Evolutionary conservation across 37 sponge, comb jelly and placozoan species (phyloP), one percentile per base, ranked within the genome.

Genomic region (Aplysina aerophoba): DNA sequence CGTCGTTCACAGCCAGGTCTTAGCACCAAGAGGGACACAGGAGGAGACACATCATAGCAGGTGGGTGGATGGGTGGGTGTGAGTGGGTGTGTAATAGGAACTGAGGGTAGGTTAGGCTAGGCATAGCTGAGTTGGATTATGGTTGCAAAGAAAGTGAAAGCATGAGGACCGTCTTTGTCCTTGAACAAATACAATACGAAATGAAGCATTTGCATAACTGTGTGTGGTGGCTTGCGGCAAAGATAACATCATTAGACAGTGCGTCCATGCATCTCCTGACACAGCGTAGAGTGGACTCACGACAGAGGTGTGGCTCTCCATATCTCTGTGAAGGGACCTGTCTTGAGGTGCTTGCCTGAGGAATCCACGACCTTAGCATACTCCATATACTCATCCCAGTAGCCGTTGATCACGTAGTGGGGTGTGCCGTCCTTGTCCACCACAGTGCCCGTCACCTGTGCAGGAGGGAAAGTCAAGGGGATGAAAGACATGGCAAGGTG

Each of bases 381-480:
- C 39, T 90, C 86, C 55, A 96, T 83, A 55, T 65, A 73, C 56
- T 89, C 90, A 63, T 99, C 99, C 99, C 99, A 99, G 75, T 93
- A 87, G 0, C 99, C 99, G 22, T 84, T 74, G n/a, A 99, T 36
- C n/a, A 90, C 80, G 65, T 88, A 95, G 36, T 73, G 83, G 0
- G 86, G 82, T 20, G 25, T 73, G 19, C 91, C 92, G 73, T 78
- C 15, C 28, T 62, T 66, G 79, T 97, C 93, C 54, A 38, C 50
- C n/a, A 94, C 89, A 33, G 66, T 86, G 14, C 97, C 99, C 3
- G 97, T 91, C 5, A 99, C 86, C 92, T 96, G 84, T 35, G 30
- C 3, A 37, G 38, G 65, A 20, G 1, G 33, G n/a, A 59, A 4
- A 28, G n/a, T 3, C 12, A 55, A 44, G 50, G 50, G 50, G 50